Evolutionary conservation across 2,797 vertebrate genomes (phyloP).

Genomic region (Falco concolor): DNA sequence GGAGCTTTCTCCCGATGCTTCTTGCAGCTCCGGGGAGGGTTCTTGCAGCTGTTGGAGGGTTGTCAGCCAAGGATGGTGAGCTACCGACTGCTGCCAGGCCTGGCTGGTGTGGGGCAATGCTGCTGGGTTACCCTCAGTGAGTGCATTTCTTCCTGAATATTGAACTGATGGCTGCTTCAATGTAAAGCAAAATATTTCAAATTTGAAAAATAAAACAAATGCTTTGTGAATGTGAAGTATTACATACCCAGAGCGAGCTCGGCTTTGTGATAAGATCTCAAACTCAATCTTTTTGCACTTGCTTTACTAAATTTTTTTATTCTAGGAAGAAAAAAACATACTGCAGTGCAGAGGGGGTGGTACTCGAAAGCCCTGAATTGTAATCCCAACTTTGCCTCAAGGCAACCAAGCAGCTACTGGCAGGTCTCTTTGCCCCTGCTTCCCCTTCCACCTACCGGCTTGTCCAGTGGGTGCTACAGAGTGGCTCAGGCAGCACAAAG

Average conservation of each 20-base stretch:
- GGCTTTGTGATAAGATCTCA: neutral
- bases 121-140: neutral
- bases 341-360: neutral
- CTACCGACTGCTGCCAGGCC: fast-evolving
- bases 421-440: neutral
- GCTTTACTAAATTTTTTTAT: neutral
- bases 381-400: neutral
- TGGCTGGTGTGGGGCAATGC: neutral
- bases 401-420: neutral
- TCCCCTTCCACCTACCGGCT: neutral
- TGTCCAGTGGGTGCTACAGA: fast-evolving
- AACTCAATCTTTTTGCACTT: neutral
- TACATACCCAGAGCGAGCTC: neutral
- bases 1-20: neutral
- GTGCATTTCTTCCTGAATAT: neutral
- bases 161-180: neutral
- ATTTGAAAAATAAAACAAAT: neutral
- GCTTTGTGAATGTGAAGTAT: neutral
- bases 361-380: fast-evolving
- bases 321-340: neutral
- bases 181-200: neutral
- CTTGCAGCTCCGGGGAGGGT: neutral
- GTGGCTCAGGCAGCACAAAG: neutral
- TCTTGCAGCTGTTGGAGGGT: too few relatives aligned
- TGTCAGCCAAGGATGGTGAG: neutral